These are phyloP conservation scores for Maccullochella peelii DNA, from an alignment of 2,113 vertebrate genomes.

Conservation along the genomic window DNA sequence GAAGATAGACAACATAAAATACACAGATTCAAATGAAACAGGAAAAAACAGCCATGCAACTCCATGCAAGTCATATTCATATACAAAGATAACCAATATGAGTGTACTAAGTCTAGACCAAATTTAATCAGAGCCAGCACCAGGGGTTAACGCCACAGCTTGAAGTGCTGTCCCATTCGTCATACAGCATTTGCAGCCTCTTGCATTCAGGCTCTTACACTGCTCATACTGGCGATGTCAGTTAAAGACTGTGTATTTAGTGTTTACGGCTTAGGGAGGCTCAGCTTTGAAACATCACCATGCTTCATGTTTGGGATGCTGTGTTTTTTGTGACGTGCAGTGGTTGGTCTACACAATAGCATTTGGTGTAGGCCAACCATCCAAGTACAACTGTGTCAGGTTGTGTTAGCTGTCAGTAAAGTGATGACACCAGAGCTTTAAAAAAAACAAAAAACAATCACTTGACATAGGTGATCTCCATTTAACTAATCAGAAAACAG, in stretches of 20 bases:
- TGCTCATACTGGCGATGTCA: slow-evolving; percentile 10
- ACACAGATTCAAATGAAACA: not conserved
- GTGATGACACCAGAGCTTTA: too few species aligned
- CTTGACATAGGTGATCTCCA: not conserved
- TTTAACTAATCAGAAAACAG: too few species aligned
- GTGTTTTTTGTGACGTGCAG: not conserved
- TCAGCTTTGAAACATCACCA: not conserved
- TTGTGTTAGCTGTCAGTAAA: too few species aligned
- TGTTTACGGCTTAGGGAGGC: not conserved
- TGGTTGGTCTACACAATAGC: not conserved
- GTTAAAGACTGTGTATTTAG: not conserved
- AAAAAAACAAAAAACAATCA: too few species aligned
- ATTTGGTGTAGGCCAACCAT: too few species aligned
- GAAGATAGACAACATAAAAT: not conserved
- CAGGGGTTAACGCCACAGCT: not conserved
- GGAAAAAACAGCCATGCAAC: not conserved
- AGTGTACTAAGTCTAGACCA: not conserved
- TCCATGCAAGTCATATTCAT: not conserved
- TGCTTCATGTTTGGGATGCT: not conserved
- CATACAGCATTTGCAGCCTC: slow-evolving; percentile 9
- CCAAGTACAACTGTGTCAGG: not conserved
- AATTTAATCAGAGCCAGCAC: not conserved
- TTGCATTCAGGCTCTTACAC: slow-evolving; percentile 12
- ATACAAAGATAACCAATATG: not conserved
- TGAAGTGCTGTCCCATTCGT: not conserved